Evolutionary conservation across 2,888 invertebrate species (phyloP), one percentile per base, ranked within the genome.

Genomic region (Stenchaetothrips biformis): DNA sequence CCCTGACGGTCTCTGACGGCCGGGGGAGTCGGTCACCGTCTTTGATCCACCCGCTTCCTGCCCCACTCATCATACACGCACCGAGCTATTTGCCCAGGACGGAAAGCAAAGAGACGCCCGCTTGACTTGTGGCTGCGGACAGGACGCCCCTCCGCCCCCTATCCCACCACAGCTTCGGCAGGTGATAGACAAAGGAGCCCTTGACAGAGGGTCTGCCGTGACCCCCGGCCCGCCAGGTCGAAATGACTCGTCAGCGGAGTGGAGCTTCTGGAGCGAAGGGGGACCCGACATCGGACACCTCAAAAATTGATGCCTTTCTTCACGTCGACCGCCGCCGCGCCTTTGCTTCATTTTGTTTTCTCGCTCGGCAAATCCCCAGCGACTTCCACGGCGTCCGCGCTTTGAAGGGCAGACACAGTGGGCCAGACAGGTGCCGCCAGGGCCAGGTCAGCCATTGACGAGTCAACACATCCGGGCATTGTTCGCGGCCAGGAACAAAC

Each of bases 361-460:
- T 37, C 37, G 67, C 62, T n/a, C n/a, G n/a, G 21, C 67, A 21
- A 74, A 74, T 74, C 67, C 67, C 67, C 67, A 4, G 67, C 67
- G 67, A 21, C 67, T 67, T 67, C 67, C 67, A 21, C 67, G 67
- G 37, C 37, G 2, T 4, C 4, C 37, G 37, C 37, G 4, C 37
- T 37, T 37, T 37, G 37, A 37, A 4, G 37, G 37, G n/a, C n/a
- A n/a, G n/a, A n/a, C n/a, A n/a, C n/a, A n/a, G n/a, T n/a, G n/a
- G n/a, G n/a, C n/a, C n/a, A n/a, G n/a, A 53, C 53, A 53, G 53
- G 13, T 53, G 53, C 53, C 53, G 53, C 53, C 13, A 9, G 13
- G 37, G 1, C 37, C 37, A 37, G 37, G 37, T 37, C 37, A 37
- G 37, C 37, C 37, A 37, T 37, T 37, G 37, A 37, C 37, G 37